Conservation (phyloP, 2,888 invertebrate species). For the Lochmaea capreae region DNA sequence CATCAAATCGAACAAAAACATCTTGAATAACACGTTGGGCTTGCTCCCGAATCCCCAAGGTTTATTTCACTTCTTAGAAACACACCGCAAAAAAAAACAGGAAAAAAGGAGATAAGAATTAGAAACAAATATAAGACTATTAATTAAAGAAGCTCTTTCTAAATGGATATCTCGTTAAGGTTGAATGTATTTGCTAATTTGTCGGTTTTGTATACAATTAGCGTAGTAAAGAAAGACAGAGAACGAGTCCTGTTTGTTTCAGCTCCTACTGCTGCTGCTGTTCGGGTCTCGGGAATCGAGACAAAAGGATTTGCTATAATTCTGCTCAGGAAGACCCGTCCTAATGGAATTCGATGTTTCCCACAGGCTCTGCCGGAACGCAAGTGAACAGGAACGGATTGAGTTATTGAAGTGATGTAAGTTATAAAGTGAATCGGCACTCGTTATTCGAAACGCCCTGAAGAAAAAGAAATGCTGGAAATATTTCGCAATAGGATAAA, state of each 20-base stretch:
- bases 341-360: slow-evolving; percentile 52
- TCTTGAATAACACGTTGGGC: neutral
- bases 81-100: neutral
- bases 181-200: slow-evolving; percentile 56
- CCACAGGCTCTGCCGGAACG: slow-evolving; percentile 37
- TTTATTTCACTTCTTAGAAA: slow-evolving; percentile 1
- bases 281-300: slow-evolving; percentile 29
- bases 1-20: neutral
- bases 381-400: slow-evolving; percentile 23
- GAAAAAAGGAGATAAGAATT: slow-evolving; percentile 5
- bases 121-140: slow-evolving; percentile 37
- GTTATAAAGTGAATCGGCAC: neutral
- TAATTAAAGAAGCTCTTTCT: slow-evolving; percentile 52
- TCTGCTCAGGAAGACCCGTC: slow-evolving; percentile 46
- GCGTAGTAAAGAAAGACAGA: slow-evolving; percentile 17
- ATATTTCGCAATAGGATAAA: slow-evolving; percentile 1
- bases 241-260: slow-evolving; percentile 18
- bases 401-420: slow-evolving; percentile 3
- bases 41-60: neutral
- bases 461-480: neutral
- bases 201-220: slow-evolving; percentile 58
- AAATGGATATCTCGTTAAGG: slow-evolving; percentile 56
- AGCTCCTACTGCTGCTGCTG: slow-evolving; percentile 9
- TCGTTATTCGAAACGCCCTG: neutral
- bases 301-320: slow-evolving; percentile 51